Base-by-base conservation (phyloP, 2,888 invertebrate species). In the Harpalus rufipes region DNA sequence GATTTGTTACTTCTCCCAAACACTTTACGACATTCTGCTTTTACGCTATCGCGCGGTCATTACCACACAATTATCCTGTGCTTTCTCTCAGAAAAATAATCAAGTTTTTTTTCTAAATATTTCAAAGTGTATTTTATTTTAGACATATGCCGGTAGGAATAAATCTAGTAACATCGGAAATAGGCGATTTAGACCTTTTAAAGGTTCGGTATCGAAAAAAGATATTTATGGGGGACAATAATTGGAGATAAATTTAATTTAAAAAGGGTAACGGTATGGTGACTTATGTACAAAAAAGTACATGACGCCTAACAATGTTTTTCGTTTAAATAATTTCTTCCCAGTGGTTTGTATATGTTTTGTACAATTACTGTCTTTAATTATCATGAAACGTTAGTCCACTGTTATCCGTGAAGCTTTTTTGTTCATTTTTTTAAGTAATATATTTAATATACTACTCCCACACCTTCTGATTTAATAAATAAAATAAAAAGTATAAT, bases 1-100 rank as follows among this genome's bases (percentile, higher is more conserved):
- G 68, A 68, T 68, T 68, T 68, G 68, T 68, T 68, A 68, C 68
- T 32, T 68, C 68, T 41, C 68, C 41, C 44, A 51, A 32, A 51
- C 44, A 51, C 44, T 51, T 51, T 51, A 51, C 44, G 44, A 51
- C 44, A 32, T 51, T 51, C 10, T 51, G 44, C 12, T 51, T 8
- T 51, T 51, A 51, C 44, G 44, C 44, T 51, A 51, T 51, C 44
- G 44, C 44, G 12, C 44, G 44, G 44, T 51, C 44, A 51, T 51
- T 51, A 51, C 44, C 44, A 51, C 44, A 51, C 44, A 51, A 51
- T 51, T 51, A 51, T 51, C 44, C 44, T 51, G 44, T 51, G 44
- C 44, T 51, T 51, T 51, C 44, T 51, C 44, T 51, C 44, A 51
- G 12, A 51, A 51, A 51, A 51, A 8, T 51, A 51, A 12, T 4